phyloP scores from a whole-genome alignment of 2,888 invertebrate species.

The Tethea ocularis region DNA sequence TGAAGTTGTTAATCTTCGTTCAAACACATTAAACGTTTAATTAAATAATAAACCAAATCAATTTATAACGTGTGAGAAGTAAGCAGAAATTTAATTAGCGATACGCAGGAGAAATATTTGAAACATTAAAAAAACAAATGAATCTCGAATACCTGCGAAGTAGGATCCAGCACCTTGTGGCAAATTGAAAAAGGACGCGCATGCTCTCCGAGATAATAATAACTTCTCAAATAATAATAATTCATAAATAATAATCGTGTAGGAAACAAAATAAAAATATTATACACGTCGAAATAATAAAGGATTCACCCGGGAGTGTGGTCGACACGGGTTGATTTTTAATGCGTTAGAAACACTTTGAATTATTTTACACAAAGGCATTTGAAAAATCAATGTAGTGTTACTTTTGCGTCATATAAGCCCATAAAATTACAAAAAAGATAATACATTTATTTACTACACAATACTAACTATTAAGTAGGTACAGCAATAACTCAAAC shows the following conservation, averaged over 20 bases:
- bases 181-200: slow-evolving; percentile 82
- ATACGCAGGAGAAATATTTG: slow-evolving; percentile 62
- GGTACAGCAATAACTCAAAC: background rate
- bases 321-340: slow-evolving; percentile 59
- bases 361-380: background rate
- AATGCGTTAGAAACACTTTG: background rate
- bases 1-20: slow-evolving; percentile 39
- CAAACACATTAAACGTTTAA: slow-evolving; percentile 56
- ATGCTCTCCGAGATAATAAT: slow-evolving; percentile 78
- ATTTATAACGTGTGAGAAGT: slow-evolving; percentile 65
- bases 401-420: too few species aligned
- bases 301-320: slow-evolving; percentile 66
- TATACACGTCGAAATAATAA: slow-evolving; percentile 82
- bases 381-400: background rate
- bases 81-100: slow-evolving; percentile 73
- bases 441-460: too few species aligned
- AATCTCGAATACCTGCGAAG: slow-evolving; percentile 56
- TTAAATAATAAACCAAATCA: slow-evolving; percentile 70
- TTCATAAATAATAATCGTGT: slow-evolving; percentile 83
- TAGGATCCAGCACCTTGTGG: slow-evolving; percentile 69
- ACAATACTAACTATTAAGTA: too few species aligned
- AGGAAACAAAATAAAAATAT: slow-evolving; percentile 79
- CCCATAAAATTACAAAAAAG: too few species aligned
- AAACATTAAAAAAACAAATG: slow-evolving; percentile 56
- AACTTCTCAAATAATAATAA: slow-evolving; percentile 83